These are phyloP conservation scores for Sapayoa aenigma DNA, from an alignment of 2,113 vertebrate genomes.

Conservation along the genomic window DNA sequence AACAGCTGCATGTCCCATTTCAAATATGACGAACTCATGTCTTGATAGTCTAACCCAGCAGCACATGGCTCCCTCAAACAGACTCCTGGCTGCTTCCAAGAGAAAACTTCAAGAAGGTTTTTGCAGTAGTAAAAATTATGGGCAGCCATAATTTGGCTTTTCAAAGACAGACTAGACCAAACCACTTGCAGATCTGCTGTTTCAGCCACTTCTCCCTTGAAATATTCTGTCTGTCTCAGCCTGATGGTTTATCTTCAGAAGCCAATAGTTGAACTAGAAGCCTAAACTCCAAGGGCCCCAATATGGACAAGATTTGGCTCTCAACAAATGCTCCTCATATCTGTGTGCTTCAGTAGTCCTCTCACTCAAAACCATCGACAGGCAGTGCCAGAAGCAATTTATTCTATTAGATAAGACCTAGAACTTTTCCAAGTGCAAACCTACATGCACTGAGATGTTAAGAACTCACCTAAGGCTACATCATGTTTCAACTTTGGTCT, in stretches of 20 bases:
- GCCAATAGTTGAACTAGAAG: neutral
- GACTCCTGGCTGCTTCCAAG: neutral
- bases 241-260: neutral
- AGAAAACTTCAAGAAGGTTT: neutral
- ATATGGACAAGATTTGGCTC: neutral
- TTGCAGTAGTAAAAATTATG: neutral
- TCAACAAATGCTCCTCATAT: neutral
- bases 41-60: neutral
- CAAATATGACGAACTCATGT: neutral
- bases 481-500: neutral
- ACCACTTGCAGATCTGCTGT: neutral
- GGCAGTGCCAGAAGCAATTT: neutral
- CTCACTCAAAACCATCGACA: neutral
- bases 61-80: neutral
- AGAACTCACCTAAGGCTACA: neutral
- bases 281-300: neutral
- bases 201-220: neutral
- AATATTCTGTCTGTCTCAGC: neutral
- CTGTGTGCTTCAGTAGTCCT: neutral
- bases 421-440: neutral
- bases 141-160: neutral
- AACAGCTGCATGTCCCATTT: neutral
- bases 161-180: neutral
- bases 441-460: neutral
- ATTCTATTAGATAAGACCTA: neutral